Conservation (phyloP, 1,140 invertebrate genomes). For the Bradysia coprophila region DNA sequence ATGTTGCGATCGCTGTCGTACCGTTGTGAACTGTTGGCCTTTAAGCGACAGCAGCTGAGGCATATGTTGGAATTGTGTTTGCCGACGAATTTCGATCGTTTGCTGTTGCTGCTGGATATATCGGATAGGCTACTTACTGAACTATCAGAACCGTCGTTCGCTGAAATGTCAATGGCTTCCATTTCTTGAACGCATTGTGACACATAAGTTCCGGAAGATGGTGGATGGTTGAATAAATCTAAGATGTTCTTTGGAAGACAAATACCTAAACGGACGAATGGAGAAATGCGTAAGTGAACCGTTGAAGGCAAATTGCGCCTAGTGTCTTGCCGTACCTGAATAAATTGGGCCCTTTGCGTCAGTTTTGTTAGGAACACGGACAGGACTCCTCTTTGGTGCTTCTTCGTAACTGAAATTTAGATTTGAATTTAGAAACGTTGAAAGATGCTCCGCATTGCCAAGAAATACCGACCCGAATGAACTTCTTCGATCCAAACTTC, state of each 20-base stretch:
- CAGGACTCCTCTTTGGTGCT: too few species aligned
- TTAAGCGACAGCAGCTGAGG: constrained; percentile 11
- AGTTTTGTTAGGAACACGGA: constrained; percentile 8
- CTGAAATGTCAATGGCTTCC: constrained; percentile 17
- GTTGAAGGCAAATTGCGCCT: background rate
- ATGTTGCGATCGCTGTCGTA: constrained; percentile 3
- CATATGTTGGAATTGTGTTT: constrained; percentile 18
- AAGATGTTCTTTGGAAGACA: constrained; percentile 48
- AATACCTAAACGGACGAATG: constrained; percentile 53
- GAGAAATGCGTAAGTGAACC: constrained; percentile 28
- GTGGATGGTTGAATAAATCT: constrained; percentile 42
- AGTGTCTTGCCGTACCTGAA: constrained; percentile 9
- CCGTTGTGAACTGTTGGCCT: background rate
- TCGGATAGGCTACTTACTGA: constrained; percentile 10
- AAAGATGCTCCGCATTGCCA: too few species aligned
- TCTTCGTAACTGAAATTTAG: too few species aligned
- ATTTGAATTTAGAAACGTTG: too few species aligned
- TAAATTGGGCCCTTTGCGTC: constrained; percentile 20
- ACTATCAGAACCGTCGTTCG: constrained; percentile 15
- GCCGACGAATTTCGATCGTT: constrained; percentile 11
- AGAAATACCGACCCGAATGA: background rate
- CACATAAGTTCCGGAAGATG: constrained; percentile 17
- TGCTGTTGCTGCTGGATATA: constrained; percentile 13
- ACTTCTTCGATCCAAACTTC: constrained; percentile 15
- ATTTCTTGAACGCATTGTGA: constrained; percentile 20